phyloP scores from a whole-genome alignment of 2,113 vertebrate species.

The Anser brachyrhynchus region DNA sequence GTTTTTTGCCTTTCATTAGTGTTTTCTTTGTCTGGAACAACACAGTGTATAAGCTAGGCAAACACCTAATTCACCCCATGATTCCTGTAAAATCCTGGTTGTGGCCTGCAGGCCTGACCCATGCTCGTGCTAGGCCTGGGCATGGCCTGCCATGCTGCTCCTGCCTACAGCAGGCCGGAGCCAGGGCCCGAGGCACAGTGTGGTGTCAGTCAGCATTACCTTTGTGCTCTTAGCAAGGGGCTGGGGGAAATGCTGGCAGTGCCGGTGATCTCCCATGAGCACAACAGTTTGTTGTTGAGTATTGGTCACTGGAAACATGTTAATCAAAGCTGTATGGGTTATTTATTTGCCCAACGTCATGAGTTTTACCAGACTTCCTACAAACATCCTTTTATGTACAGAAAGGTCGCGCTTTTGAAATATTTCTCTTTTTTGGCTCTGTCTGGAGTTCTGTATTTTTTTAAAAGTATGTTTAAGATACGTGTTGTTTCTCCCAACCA shows the following conservation, averaged over 20 bases:
- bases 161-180: not conserved
- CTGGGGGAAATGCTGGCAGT: accelerated
- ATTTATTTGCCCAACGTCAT: not conserved
- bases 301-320: accelerated
- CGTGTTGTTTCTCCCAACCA: not conserved
- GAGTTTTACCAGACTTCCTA: not conserved
- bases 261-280: accelerated
- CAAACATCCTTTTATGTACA: not conserved
- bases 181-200: accelerated
- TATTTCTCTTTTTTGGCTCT: not conserved
- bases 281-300: not conserved
- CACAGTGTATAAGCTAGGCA: too few species aligned
- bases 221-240: accelerated
- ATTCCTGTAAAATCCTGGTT: accelerated
- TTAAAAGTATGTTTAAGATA: not conserved
- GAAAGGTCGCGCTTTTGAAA: not conserved
- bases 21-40: not conserved
- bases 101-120: accelerated
- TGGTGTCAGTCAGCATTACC: too few species aligned
- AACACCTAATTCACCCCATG: accelerated
- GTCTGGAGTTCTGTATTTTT: not conserved
- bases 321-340: accelerated
- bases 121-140: accelerated
- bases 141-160: accelerated
- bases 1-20: accelerated